Evolutionary conservation across 2,888 invertebrate species (phyloP), one percentile per base, ranked within the genome.

Genomic region (Melanostoma scalare): DNA sequence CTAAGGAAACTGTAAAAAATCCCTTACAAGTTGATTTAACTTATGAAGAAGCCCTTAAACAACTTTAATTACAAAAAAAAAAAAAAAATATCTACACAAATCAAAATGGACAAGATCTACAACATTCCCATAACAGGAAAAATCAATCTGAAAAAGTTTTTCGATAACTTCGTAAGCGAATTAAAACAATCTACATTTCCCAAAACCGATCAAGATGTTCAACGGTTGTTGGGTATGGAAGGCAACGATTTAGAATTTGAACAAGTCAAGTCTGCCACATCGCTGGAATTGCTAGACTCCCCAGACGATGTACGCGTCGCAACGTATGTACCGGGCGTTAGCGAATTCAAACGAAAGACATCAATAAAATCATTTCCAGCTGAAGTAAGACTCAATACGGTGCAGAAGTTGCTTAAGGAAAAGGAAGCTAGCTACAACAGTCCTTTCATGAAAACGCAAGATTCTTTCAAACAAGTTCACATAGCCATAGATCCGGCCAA

Each of bases 41-140:
- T 1, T 91, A 91, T 40, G 89, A 89, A 35, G 89, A 90, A 40
- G 91, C 90, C 0, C 88, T 91, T 8, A 88, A 88, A 80, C 86
- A 88, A 77, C 88, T 91, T 53, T 38, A 44, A 42, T 6, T 36
- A 36, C 36, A 63, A 31, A n/a, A 38, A 30, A 30, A 38, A 6
- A 48, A 63, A 36, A 2, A 42, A 58, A n/a, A 4, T n/a, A 20
- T 55, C 58, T 2, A 8, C 30, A 46, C 4, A 20, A 10, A 53
- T 5, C 4, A 82, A 33, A 71, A 91, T 91, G 91, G 90, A 91
- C 4, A 82, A 85, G 71, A 86, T 89, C 20, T 82, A 88, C 6
- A 81, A 87, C 2, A 81, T 87, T 31, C 42, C 80, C 4, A 86
- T 86, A 56, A 74, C 77, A 0, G 79, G 87, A 1, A 80, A 88